Percentiles rank a stretch among this genome's conserved stretches.
phyloP scores from a whole-genome alignment of 1,140 invertebrate genomes.

The Drosophila mauritiana region DNA sequence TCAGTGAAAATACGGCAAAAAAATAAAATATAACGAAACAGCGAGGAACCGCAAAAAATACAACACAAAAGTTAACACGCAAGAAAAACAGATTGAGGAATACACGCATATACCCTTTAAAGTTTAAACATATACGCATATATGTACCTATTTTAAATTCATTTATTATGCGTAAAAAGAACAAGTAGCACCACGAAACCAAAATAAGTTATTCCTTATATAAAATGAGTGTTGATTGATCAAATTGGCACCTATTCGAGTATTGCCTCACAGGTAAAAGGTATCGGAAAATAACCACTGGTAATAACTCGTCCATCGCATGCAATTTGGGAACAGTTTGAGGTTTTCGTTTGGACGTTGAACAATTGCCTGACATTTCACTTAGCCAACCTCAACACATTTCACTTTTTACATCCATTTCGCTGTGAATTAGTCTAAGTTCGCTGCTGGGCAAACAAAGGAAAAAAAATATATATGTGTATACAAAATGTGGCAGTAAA shows the following conservation, averaged over 20 bases:
- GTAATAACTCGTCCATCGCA: constrained; percentile 54
- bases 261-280: neutral
- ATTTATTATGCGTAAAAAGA: no score
- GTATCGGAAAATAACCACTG: constrained; percentile 24
- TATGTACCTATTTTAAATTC: no score
- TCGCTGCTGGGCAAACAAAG: constrained; percentile 29
- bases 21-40: constrained; percentile 36
- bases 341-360: constrained; percentile 52
- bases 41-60: constrained; percentile 15
- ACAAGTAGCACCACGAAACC: no score
- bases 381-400: constrained; percentile 65
- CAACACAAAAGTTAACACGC: constrained; percentile 31
- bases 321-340: constrained; percentile 47
- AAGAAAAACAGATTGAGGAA: neutral
- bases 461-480: constrained; percentile 42
- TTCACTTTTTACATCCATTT: constrained; percentile 58
- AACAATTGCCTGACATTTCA: constrained; percentile 72
- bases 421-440: constrained; percentile 56
- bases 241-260: neutral
- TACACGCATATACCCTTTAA: constrained; percentile 13
- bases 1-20: constrained; percentile 38
- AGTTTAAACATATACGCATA: no score
- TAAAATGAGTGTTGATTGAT: no score
- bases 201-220: neutral
- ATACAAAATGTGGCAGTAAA: constrained; percentile 70